Percentiles rank a stretch among this genome's conserved stretches.
Evolutionary conservation across 2,888 invertebrate genomes (phyloP).

Genomic region (Cylloceria caligata): DNA sequence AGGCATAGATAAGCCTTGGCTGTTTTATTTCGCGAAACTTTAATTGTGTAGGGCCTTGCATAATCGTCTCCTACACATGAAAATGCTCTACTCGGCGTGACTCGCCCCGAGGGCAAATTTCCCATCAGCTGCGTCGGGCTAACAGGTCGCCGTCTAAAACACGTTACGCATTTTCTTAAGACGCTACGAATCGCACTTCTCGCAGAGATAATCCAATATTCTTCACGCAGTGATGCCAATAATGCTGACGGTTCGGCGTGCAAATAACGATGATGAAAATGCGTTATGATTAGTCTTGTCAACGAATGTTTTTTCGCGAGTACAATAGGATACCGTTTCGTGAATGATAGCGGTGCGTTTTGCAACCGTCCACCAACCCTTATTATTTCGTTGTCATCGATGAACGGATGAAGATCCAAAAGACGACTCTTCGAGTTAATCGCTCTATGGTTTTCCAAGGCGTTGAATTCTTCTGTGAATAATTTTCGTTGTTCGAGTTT

Average conservation of each 20-base stretch:
- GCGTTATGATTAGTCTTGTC: conserved; percentile 13
- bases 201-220: conserved; percentile 63
- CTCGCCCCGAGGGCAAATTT: conserved; percentile 37
- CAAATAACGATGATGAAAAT: conserved; percentile 47
- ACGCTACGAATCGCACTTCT: conserved; percentile 24
- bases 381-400: conserved; percentile 41
- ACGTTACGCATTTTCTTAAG: conserved; percentile 40
- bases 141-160: conserved; percentile 41
- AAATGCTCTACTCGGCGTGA: conserved; percentile 45
- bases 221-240: conserved; percentile 42
- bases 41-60: conserved; percentile 40
- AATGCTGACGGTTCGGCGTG: conserved; percentile 53
- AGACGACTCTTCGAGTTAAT: conserved; percentile 11
- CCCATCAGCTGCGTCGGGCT: conserved; percentile 46
- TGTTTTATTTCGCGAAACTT: conserved; percentile 52
- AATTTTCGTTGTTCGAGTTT: conserved; percentile 25
- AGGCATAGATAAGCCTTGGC: conserved; percentile 46
- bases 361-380: conserved; percentile 47
- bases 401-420: conserved; percentile 46
- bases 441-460: background rate
- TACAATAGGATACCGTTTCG: conserved; percentile 25
- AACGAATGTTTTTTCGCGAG: conserved; percentile 40
- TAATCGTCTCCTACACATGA: conserved; percentile 52
- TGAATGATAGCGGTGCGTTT: conserved; percentile 21
- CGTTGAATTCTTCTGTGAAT: conserved; percentile 10